Conservation (phyloP, 2,888 invertebrate genomes). For the Eupeodes luniger region DNA sequence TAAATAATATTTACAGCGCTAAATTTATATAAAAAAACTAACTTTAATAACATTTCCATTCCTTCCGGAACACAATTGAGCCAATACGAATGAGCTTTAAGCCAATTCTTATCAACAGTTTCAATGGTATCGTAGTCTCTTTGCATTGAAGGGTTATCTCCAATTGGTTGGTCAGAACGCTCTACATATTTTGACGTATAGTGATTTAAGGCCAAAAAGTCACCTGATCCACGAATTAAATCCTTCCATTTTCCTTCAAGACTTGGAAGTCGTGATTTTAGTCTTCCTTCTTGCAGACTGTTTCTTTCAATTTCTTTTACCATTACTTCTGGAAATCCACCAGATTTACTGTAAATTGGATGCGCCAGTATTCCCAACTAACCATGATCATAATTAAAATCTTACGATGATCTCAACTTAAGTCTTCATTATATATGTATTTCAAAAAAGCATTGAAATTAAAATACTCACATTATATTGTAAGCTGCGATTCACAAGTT, state of each 20-base stretch:
- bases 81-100: conserved; percentile 79
- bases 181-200: conserved; percentile 79
- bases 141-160: conserved; percentile 84
- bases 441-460: not conserved
- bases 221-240: conserved; percentile 78
- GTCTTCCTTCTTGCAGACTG: conserved; percentile 80
- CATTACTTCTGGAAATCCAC: conserved; percentile 81
- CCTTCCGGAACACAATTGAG: conserved; percentile 12
- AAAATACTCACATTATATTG: conserved; percentile 78
- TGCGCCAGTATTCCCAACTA: conserved; percentile 82
- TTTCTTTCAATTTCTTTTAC: conserved; percentile 80
- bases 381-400: not conserved
- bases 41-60: conserved; percentile 17
- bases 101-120: conserved; percentile 79
- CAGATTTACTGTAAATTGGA: conserved; percentile 80
- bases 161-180: conserved; percentile 75
- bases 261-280: conserved; percentile 79
- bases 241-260: conserved; percentile 76
- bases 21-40: conserved; percentile 39
- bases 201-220: conserved; percentile 81
- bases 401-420: conserved; percentile 70
- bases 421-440: conserved; percentile 18
- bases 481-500: conserved; percentile 77
- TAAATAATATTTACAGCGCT: not conserved
- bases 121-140: conserved; percentile 83